Base-by-base conservation (phyloP, 2,113 vertebrate genomes). In the Coturnix japonica region DNA sequence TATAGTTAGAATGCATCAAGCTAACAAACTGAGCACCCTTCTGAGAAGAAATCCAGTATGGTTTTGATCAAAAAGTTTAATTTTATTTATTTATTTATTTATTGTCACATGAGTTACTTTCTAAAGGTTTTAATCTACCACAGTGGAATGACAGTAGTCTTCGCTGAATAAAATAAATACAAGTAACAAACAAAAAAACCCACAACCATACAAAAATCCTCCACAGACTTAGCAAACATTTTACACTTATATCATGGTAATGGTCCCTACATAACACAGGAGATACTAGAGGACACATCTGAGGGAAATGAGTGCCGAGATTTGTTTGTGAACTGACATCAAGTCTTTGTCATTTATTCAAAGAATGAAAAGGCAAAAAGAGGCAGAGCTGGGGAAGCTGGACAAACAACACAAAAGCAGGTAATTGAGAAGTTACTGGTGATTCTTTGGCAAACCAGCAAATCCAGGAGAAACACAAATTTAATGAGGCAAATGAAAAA, bases 31-130 rank as follows among this genome's bases (percentile, higher is more conserved):
- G 47, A 76, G 57, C 33, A 12, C 8, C 73, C 20, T 30, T 67
- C 59, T 39, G 31, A 85, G 15, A 30, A 8, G 21, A 66, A 83
- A 31, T 35, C 28, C 87, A 66, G 51, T 28, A 90, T 4, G n/a
- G 22, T 18, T 93, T 88, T 74, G 44, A 64, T 76, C n/a, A 82
- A 69, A 44, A 63, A 82, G 49, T 76, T 73, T 51, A 82, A 82
- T 37, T 66, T 71, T 23, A n/a, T n/a, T n/a, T n/a, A n/a, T n/a
- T n/a, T n/a, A n/a, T n/a, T n/a, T n/a, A n/a, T n/a, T n/a, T n/a
- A n/a, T n/a, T n/a, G 64, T 66, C 46, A 69, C n/a, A 12, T 33
- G 37, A 87, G 57, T 51, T 86, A 66, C 53, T 66, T 84, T 44
- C 67, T 53, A 61, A 79, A 81, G 44, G 59, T 47, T 89, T 91